Percentiles rank a stretch among this genome's conserved stretches.
phyloP scores from a whole-genome alignment of 2,888 invertebrate genomes.

The Onchidella celtica region DNA sequence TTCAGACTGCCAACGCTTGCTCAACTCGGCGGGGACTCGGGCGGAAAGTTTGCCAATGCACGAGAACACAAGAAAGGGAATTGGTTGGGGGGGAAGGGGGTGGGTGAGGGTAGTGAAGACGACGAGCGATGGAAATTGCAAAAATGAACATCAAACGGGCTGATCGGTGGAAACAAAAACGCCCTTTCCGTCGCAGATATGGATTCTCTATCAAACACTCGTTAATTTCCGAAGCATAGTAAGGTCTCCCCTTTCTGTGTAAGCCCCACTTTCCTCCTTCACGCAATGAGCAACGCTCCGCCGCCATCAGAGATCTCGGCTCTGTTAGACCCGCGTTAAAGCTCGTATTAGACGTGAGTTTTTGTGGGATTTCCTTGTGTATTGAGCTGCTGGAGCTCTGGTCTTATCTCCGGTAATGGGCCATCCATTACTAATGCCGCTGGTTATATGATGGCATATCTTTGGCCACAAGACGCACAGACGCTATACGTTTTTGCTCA shows the following conservation, averaged over 20 bases:
- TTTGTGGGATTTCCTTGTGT: slow-evolving; percentile 8
- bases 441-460: no score
- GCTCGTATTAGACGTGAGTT: not conserved
- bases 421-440: not conserved
- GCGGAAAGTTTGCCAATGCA: slow-evolving; percentile 19
- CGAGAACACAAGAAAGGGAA: slow-evolving; percentile 10
- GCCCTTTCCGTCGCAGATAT: not conserved
- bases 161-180: not conserved
- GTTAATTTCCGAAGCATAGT: slow-evolving; percentile 26
- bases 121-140: no score
- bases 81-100: no score
- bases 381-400: not conserved
- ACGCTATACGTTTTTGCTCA: no score
- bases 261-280: not conserved
- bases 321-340: not conserved
- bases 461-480: no score
- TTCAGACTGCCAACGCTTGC: slow-evolving; percentile 1
- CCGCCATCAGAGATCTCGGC: not conserved
- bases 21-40: slow-evolving; percentile 18
- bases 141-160: slow-evolving; percentile 26
- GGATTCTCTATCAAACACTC: slow-evolving; percentile 42
- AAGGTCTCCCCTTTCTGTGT: not conserved
- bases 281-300: not conserved
- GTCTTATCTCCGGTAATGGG: not conserved
- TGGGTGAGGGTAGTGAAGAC: not conserved